phyloP scores from a whole-genome alignment of 2,888 invertebrate genomes.

The Himalopsyche kuldschensis region DNA sequence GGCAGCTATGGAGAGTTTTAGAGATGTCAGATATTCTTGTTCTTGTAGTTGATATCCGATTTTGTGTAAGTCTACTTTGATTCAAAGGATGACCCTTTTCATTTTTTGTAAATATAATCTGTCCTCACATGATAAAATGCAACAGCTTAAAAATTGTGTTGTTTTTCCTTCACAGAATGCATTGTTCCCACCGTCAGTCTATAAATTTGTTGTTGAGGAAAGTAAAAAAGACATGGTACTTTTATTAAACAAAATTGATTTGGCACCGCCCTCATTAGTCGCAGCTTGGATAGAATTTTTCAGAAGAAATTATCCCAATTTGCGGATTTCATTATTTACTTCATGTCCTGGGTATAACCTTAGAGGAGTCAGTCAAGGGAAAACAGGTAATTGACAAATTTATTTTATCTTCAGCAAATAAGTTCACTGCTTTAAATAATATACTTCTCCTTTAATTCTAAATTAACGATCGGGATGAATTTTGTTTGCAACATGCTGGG shows the following conservation, averaged over 20 bases:
- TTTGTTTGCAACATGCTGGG: neutral
- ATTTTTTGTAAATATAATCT: neutral
- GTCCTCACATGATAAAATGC: neutral
- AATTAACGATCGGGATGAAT: neutral
- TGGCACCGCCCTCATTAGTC: constrained; percentile 78
- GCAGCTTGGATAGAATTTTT: constrained; percentile 89
- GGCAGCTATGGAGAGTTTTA: constrained; percentile 92
- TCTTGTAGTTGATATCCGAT: constrained; percentile 86
- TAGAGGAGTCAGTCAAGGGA: constrained; percentile 16
- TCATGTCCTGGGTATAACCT: constrained; percentile 75
- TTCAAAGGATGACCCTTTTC: neutral
- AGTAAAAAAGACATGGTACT: constrained; percentile 84
- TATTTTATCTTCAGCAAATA: neutral
- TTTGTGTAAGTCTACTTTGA: constrained; percentile 62
- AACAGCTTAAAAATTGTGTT: neutral
- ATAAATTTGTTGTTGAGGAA: constrained; percentile 72
- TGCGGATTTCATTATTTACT: constrained; percentile 81
- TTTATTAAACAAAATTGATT: constrained; percentile 89
- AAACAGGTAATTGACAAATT: constrained; percentile 12
- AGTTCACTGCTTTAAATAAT: neutral
- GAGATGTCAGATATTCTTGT: constrained; percentile 92
- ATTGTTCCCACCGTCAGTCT: constrained; percentile 90
- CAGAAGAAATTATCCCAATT: constrained; percentile 65
- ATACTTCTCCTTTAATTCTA: neutral
- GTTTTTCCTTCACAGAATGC: constrained; percentile 56